phyloP scores from a whole-genome alignment of 2,888 invertebrate genomes.

The Linnaemya vulpina region DNA sequence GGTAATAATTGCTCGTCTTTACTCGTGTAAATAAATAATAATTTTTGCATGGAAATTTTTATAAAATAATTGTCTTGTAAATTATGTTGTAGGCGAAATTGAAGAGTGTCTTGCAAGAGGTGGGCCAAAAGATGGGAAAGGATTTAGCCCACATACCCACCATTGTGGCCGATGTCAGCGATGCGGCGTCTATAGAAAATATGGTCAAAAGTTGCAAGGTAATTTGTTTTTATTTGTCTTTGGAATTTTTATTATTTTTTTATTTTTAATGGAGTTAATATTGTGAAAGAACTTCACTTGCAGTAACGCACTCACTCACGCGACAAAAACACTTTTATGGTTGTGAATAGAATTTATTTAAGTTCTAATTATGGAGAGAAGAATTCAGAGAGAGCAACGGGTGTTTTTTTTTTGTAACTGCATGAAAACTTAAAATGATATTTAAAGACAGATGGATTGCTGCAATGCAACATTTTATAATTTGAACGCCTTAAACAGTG shows the following conservation, averaged over 20 bases:
- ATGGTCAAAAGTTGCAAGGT: constrained; percentile 73
- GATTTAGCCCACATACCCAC: constrained; percentile 68
- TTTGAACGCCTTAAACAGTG: too few species aligned
- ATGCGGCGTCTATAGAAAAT: constrained; percentile 60
- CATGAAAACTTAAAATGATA: too few species aligned
- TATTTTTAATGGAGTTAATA: background rate
- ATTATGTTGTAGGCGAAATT: constrained; percentile 59
- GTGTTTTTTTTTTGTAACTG: too few species aligned
- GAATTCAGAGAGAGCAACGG: too few species aligned
- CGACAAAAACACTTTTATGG: too few species aligned
- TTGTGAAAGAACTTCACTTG: background rate
- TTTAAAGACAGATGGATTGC: too few species aligned
- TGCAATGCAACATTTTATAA: too few species aligned
- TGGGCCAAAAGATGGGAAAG: constrained; percentile 50
- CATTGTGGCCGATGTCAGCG: constrained; percentile 68
- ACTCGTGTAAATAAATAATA: background rate
- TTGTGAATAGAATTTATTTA: too few species aligned
- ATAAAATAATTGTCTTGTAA: background rate
- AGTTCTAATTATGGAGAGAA: too few species aligned
- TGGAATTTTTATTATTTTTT: background rate
- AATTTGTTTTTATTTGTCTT: background rate
- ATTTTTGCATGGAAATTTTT: background rate
- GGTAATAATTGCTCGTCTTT: constrained; percentile 52
- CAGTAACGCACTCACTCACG: too few species aligned
- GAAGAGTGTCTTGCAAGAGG: constrained; percentile 59